phyloP scores from a whole-genome alignment of 2,888 invertebrate genomes.

The Gasteruption jaculator region DNA sequence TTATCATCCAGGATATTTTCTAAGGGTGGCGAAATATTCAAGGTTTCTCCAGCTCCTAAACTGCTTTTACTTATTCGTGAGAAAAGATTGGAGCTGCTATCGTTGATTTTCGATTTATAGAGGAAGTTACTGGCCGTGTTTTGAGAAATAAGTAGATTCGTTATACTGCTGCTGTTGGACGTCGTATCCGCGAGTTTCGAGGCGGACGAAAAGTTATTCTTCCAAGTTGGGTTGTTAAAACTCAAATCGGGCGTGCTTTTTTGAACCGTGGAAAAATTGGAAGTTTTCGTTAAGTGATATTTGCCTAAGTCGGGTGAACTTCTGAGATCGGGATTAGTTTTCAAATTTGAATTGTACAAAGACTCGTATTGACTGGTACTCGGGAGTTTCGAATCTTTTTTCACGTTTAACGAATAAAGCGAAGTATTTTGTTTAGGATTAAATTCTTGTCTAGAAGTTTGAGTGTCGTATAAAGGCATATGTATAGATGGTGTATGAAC shows the following conservation, averaged over 20 bases:
- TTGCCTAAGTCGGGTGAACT: slow-evolving; percentile 31
- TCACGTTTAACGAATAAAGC: slow-evolving; percentile 32
- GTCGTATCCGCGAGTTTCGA: slow-evolving; percentile 23
- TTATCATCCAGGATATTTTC: too few species aligned
- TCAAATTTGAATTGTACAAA: slow-evolving; percentile 33
- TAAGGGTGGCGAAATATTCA: too few species aligned
- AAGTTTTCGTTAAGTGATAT: slow-evolving; percentile 27
- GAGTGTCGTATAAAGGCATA: slow-evolving; percentile 43
- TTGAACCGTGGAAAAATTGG: slow-evolving; percentile 30
- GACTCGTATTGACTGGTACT: slow-evolving; percentile 32
- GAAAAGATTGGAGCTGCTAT: slow-evolving; percentile 38
- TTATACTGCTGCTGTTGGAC: slow-evolving; percentile 22
- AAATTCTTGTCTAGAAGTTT: slow-evolving; percentile 32
- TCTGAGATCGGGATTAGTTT: slow-evolving; percentile 27
- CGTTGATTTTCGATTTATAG: slow-evolving; percentile 33
- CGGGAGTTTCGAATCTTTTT: slow-evolving; percentile 27
- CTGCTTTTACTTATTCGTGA: slow-evolving; percentile 31
- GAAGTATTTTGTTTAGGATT: slow-evolving; percentile 34
- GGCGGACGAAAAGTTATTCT: slow-evolving; percentile 19
- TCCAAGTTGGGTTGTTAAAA: slow-evolving; percentile 25
- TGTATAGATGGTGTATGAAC: slow-evolving; percentile 54
- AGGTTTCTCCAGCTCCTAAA: too few species aligned
- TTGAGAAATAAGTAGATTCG: slow-evolving; percentile 30
- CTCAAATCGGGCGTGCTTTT: slow-evolving; percentile 39
- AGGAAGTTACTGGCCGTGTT: slow-evolving; percentile 41